phyloP scores from a whole-genome alignment of 2,113 vertebrate genomes.

The Podarcis raffonei region DNA sequence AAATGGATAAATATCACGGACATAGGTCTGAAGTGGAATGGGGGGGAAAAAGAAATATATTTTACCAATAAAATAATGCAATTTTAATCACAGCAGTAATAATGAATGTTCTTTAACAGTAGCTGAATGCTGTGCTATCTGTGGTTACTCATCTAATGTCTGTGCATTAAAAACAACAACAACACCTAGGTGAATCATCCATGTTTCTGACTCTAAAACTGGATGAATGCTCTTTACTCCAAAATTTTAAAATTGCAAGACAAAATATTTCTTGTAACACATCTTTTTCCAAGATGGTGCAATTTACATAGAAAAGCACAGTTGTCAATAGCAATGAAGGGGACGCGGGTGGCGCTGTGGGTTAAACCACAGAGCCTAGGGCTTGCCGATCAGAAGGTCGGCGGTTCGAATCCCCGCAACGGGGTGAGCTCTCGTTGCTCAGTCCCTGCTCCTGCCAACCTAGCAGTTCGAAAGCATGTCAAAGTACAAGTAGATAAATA shows the following conservation, averaged over 20 bases:
- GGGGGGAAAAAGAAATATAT: background rate
- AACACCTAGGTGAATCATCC: background rate
- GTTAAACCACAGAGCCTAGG: no score
- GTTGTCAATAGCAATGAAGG: background rate
- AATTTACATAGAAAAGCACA: background rate
- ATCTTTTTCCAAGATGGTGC: background rate
- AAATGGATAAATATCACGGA: conserved; percentile 98
- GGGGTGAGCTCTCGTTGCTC: no score
- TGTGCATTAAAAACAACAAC: background rate
- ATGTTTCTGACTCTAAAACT: background rate
- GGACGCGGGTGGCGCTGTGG: no score
- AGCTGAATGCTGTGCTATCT: background rate
- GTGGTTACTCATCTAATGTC: background rate
- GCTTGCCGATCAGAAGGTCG: no score
- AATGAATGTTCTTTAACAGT: background rate
- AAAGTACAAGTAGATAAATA: no score
- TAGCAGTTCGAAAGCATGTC: no score
- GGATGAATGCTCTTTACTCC: background rate
- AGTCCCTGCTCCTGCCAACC: no score
- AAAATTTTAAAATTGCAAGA: background rate
- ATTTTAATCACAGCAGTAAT: background rate
- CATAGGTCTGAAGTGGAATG: conserved; percentile 85
- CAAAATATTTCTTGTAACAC: background rate
- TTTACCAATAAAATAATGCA: conserved; percentile 13
- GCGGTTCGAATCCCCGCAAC: no score